These are phyloP conservation scores for Protobothrops flavoviridis DNA, from an alignment of 2,113 vertebrate species.

Conservation along the genomic window DNA sequence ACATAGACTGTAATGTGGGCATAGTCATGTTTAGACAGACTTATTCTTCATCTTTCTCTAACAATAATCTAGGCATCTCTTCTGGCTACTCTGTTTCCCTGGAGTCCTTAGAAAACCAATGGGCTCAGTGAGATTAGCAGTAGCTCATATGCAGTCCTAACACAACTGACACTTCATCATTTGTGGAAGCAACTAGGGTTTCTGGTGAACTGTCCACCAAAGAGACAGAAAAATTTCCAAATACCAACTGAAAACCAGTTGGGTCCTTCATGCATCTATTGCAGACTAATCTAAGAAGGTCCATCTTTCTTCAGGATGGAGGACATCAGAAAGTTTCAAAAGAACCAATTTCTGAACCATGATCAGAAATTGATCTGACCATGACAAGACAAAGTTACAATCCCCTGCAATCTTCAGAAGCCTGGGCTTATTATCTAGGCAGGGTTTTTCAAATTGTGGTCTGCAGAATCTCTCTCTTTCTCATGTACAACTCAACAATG, in stretches of 20 bases:
- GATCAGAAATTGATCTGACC: not conserved
- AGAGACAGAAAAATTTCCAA: not conserved
- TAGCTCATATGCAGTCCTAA: not conserved
- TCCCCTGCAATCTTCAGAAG: not conserved
- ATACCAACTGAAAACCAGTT: not conserved
- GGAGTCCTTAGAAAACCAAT: not conserved
- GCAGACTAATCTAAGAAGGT: not conserved
- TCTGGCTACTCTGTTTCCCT: not conserved
- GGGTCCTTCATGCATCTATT: not conserved
- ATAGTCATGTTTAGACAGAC: not conserved
- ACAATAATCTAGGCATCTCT: not conserved
- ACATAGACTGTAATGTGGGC: not conserved
- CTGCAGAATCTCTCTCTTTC: not conserved
- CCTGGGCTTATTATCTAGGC: not conserved
- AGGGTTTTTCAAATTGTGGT: not conserved
- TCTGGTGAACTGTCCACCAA: not conserved
- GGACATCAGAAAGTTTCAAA: not conserved
- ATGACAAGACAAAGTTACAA: not conserved
- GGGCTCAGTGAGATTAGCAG: not conserved
- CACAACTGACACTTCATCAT: not conserved
- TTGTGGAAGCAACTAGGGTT: not conserved
- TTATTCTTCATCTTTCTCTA: not conserved
- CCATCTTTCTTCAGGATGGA: not conserved
- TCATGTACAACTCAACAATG: not conserved
- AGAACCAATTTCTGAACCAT: not conserved